A percentile compares a stretch with the other conserved stretches of the same genome.
These are phyloP conservation scores for Rhinoptilus africanus DNA, from an alignment of 2,113 vertebrate species.

Conservation along the genomic window DNA sequence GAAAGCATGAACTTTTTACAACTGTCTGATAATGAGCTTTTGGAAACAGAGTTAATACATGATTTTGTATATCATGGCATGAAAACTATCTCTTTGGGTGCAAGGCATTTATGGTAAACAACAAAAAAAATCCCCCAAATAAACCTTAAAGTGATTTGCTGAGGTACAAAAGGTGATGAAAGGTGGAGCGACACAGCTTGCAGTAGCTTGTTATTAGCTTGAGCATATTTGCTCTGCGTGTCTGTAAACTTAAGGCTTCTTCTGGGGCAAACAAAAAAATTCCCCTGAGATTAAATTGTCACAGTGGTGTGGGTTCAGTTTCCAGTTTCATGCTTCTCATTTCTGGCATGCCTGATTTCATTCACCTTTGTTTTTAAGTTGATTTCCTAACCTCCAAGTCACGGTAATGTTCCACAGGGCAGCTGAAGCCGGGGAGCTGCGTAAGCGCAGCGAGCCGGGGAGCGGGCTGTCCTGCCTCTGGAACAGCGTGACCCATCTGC, in stretches of 20 bases:
- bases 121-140: not conserved
- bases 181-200: not conserved
- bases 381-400: not conserved
- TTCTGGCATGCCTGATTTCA: constrained; percentile 1
- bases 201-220: not conserved
- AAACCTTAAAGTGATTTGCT: not conserved
- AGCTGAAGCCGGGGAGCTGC: not conserved
- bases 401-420: not conserved
- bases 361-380: not conserved
- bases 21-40: not conserved
- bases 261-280: not conserved
- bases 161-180: not conserved
- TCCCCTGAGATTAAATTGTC: not conserved
- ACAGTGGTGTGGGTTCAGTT: not conserved
- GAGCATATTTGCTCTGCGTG: not conserved
- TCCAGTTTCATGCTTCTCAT: not conserved
- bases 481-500: not conserved
- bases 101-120: not conserved
- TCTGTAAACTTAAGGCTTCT: not conserved
- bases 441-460: accelerated
- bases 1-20: not conserved
- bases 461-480: not conserved
- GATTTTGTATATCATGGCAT: not conserved
- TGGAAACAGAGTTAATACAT: not conserved
- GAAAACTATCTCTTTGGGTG: not conserved